These are phyloP conservation scores for Stegodyphus dumicola DNA, from an alignment of 1,140 invertebrate genomes.

Conservation along the genomic window DNA sequence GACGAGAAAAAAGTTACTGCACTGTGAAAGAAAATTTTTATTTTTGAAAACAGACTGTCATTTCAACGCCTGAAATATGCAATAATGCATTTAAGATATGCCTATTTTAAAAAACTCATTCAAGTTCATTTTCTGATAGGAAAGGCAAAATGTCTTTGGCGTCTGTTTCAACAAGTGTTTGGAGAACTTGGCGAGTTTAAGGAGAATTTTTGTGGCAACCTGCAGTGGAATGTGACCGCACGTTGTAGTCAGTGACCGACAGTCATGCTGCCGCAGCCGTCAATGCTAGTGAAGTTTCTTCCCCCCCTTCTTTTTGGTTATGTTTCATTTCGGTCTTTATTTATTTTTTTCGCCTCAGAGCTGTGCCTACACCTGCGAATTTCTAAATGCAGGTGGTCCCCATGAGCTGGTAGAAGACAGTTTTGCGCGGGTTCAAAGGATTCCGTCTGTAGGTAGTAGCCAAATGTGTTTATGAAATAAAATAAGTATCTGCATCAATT, in stretches of 20 bases:
- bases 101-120: too few species aligned
- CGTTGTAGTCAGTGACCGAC: conserved; percentile 44
- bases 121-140: too few species aligned
- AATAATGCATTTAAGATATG: too few species aligned
- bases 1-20: too few species aligned
- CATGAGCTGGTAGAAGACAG: not conserved
- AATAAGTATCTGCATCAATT: too few species aligned
- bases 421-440: conserved; percentile 26
- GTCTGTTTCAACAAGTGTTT: too few species aligned
- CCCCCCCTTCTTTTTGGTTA: conserved; percentile 8
- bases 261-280: conserved; percentile 39
- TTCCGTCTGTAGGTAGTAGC: not conserved
- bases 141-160: too few species aligned
- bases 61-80: too few species aligned
- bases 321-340: conserved; percentile 22
- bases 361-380: conserved; percentile 58
- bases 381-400: conserved; percentile 52
- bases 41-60: too few species aligned
- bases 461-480: not conserved
- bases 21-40: too few species aligned
- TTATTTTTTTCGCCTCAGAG: conserved; percentile 49
- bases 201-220: conserved; percentile 28
- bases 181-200: conserved; percentile 25
- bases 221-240: conserved; percentile 41
- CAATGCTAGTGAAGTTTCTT: conserved; percentile 36